A percentile compares a stretch with the other conserved stretches of the same genome.
These are phyloP conservation scores for Mesocentrotus franciscanus DNA, from an alignment of 53 echinoderm and acorn worm species.

Conservation along the genomic window DNA sequence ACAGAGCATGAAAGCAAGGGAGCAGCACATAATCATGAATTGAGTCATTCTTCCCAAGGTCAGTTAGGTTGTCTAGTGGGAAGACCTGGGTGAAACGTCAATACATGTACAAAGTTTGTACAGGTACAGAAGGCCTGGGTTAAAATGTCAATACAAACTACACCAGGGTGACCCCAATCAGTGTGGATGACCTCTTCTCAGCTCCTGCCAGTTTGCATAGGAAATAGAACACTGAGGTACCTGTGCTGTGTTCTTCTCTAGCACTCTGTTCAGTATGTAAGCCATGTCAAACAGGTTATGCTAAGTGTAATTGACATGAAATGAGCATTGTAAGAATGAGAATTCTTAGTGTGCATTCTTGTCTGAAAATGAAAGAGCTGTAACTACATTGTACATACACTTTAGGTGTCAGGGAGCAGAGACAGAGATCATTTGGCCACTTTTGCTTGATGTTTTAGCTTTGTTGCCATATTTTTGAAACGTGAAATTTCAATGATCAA, in stretches of 20 bases:
- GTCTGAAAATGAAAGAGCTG: constrained; percentile 19
- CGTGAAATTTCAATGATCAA: no score
- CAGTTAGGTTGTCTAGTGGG: not conserved
- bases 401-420: no score
- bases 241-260: no score
- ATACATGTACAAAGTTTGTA: constrained; percentile 4
- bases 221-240: not conserved
- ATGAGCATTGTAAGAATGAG: constrained; percentile 8
- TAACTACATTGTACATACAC: not conserved
- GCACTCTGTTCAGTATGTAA: constrained; percentile 1
- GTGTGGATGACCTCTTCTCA: constrained; percentile 20
- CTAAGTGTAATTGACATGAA: not conserved
- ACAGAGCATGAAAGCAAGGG: not conserved
- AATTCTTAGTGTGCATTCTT: not conserved
- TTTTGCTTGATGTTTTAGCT: no score
- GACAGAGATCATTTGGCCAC: no score
- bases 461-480: no score
- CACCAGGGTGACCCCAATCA: constrained; percentile 11
- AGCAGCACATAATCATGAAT: constrained; percentile 21
- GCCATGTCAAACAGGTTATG: not conserved
- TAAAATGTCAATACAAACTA: constrained; percentile 17
- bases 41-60: constrained; percentile 51
- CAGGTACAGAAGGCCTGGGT: not conserved
- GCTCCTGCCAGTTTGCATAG: constrained; percentile 28
- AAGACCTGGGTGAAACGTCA: not conserved